Evolutionary conservation across 37 sponge, comb jelly and placozoan genomes (phyloP).

Genomic region (Haliclona indistincta): DNA sequence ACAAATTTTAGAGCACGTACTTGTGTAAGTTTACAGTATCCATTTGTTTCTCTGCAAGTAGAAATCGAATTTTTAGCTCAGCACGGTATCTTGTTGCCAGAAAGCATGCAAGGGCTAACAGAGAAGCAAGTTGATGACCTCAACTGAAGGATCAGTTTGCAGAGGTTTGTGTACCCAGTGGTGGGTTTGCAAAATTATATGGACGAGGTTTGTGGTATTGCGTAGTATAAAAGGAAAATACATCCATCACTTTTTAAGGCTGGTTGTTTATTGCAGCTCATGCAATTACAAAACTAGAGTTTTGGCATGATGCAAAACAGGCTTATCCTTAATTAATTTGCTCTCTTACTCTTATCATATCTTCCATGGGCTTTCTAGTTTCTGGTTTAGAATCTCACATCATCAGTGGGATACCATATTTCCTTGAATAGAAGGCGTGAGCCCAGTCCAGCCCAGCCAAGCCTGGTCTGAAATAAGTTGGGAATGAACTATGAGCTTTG

Average conservation of each 20-base stretch:
- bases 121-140: constrained; percentile 93
- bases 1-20: too few species aligned
- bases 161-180: constrained; percentile 83
- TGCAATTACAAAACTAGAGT: neutral
- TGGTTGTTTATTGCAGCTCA: neutral
- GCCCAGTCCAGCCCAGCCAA: too few species aligned
- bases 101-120: constrained; percentile 96
- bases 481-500: too few species aligned
- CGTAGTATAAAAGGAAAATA: too few species aligned
- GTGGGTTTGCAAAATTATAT: constrained; percentile 83
- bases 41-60: too few species aligned
- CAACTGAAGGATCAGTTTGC: constrained; percentile 84
- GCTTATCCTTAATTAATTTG: neutral
- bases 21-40: too few species aligned
- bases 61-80: constrained; percentile 88
- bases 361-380: neutral
- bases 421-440: too few species aligned
- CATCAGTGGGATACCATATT: too few species aligned
- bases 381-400: too few species aligned
- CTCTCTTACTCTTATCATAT: neutral
- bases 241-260: constrained; percentile 8
- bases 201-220: too few species aligned
- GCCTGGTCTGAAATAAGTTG: too few species aligned
- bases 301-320: neutral
- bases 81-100: constrained; percentile 85